Percentiles rank a stretch among this genome's conserved stretches.
Conservation (phyloP, 2,888 invertebrate species). For the Xestia rhomboidea region DNA sequence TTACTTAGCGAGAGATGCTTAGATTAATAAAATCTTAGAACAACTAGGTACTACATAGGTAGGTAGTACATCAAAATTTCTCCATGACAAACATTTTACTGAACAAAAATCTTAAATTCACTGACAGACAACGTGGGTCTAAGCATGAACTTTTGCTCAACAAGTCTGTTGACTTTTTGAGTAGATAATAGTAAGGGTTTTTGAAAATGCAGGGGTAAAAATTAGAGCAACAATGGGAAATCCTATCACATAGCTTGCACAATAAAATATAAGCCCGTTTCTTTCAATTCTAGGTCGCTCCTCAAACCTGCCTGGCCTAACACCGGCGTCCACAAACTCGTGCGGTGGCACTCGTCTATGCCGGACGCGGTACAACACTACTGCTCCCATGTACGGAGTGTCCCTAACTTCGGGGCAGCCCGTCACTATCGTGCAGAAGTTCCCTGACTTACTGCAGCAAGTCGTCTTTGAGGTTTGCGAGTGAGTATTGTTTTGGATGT, state of each 20-base stretch:
- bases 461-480: constrained; percentile 98
- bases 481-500: constrained; percentile 91
- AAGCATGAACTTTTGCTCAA: too few relatives aligned
- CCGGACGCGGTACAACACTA: constrained; percentile 97
- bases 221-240: not conserved
- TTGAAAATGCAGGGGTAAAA: not conserved
- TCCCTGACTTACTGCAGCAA: constrained; percentile 97
- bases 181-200: not conserved
- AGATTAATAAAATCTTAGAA: not conserved
- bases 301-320: constrained; percentile 77
- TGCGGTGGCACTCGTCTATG: constrained; percentile 94
- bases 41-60: not conserved
- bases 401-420: constrained; percentile 97
- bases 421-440: constrained; percentile 98
- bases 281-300: constrained; percentile 80
- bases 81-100: not conserved
- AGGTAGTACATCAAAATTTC: not conserved
- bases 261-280: not conserved
- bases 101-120: too few relatives aligned
- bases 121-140: too few relatives aligned
- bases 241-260: not conserved
- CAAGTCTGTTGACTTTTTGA: not conserved
- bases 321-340: constrained; percentile 72
- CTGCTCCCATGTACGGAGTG: constrained; percentile 98
- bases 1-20: not conserved